Base-by-base conservation (phyloP, 1,140 invertebrate species). In the Grapholita molesta region DNA sequence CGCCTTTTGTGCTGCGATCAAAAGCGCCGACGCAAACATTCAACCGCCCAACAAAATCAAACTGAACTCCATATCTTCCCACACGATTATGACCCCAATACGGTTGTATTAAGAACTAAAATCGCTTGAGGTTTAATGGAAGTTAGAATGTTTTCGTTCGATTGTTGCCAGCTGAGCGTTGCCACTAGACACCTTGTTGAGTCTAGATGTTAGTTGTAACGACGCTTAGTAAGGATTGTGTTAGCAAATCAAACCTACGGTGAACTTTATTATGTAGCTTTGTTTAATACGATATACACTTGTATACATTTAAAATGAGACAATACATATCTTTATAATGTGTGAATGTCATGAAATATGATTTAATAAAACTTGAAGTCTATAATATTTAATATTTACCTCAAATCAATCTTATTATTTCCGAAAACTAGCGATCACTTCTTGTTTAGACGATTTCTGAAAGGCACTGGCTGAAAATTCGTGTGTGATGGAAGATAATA, bases 131-230 rank as follows among this genome's bases (percentile, higher is more conserved):
- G 12, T 48, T 48, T 15, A 48, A n/a, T 35, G 33, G 64, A 5
- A 15, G 15, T 38, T 61, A 61, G 5, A 48, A 18, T 48, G 12
- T 25, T 61, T 30, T 30, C 25, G 30, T 61, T 30, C 11, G 8
- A n/a, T 25, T 42, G 33, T 48, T 66, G 38, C 61, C 70, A 67
- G 71, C 71, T 75, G 64, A 12, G 55, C 12, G 67, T 61, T 80
- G 79, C 76, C 79, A 82, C 76, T 78, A 85, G 79, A 85, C 77
- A 85, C 83, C 77, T 79, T 78, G 83, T 83, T 83, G 77, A 78
- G 80, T 78, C 78, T 81, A 75, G 71, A 74, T 71, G 75, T 77
- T 73, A 76, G 68, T 67, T 78, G 74, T 72, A 71, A 72, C 70
- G 68, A 53, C 18, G 70, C 73, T 75, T 57, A 70, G 74, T 42